phyloP scores from a whole-genome alignment of 2,888 invertebrate species.

The Hydroisotoma schaefferi region DNA sequence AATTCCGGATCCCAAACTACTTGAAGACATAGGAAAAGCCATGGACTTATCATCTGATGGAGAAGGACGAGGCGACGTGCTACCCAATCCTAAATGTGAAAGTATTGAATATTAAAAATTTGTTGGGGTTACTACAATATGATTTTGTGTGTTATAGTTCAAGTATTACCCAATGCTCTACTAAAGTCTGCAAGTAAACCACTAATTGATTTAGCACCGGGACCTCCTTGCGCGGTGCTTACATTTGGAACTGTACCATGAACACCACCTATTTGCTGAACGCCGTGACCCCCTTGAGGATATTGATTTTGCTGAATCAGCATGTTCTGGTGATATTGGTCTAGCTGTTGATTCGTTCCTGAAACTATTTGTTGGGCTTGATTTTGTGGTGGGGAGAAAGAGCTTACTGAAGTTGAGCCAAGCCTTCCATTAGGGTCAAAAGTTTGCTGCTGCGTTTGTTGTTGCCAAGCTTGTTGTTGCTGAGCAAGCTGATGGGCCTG shows the following conservation, averaged over 20 bases:
- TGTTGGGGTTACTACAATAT: background rate
- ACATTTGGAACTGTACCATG: constrained; percentile 14
- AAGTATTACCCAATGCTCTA: constrained; percentile 53
- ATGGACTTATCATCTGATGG: constrained; percentile 51
- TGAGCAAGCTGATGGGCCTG: constrained; percentile 19
- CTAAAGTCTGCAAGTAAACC: constrained; percentile 56
- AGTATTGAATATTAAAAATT: background rate
- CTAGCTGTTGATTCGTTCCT: constrained; percentile 17
- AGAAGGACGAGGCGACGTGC: constrained; percentile 51
- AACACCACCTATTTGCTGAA: constrained; percentile 51
- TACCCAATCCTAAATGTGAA: constrained; percentile 50
- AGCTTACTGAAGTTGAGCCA: background rate
- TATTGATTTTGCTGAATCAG: constrained; percentile 21
- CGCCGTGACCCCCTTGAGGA: constrained; percentile 53
- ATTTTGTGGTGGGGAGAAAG: background rate
- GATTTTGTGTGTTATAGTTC: background rate
- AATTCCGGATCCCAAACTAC: constrained; percentile 35
- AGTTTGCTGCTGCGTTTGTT: constrained; percentile 14
- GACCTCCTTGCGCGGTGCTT: constrained; percentile 16
- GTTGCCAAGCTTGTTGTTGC: constrained; percentile 22
- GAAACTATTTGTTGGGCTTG: constrained; percentile 3
- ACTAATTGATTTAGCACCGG: constrained; percentile 50
- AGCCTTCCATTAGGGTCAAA: background rate
- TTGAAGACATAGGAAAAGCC: constrained; percentile 46
- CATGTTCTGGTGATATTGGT: constrained; percentile 2